Conservation (phyloP, 92 coral and sea anemone species). For the Parazoanthus swiftii region DNA sequence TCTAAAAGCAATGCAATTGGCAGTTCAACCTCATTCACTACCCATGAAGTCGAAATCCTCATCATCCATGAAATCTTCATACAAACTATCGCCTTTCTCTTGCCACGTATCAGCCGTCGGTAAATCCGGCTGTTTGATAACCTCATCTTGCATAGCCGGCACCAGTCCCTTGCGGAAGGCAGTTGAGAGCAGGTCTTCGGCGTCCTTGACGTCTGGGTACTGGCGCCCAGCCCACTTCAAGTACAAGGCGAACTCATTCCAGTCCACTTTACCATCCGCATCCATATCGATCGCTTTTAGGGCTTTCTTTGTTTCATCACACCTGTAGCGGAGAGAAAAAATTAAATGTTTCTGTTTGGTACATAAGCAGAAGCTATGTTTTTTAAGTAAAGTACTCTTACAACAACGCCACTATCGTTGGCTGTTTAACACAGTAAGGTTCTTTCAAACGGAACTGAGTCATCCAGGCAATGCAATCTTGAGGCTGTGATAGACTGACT, state of each 20-base stretch:
- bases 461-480: no score
- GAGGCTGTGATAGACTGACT: no score
- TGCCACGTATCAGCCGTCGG: background rate
- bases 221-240: slow-evolving; percentile 82
- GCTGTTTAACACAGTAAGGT: no score
- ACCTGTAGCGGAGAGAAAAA: slow-evolving; percentile 39
- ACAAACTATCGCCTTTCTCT: background rate
- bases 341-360: no score
- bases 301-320: slow-evolving; percentile 65
- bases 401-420: no score
- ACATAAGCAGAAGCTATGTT: no score
- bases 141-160: slow-evolving; percentile 84
- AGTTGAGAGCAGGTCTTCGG: slow-evolving; percentile 69
- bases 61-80: background rate
- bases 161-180: slow-evolving; percentile 73
- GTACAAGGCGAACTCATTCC: slow-evolving; percentile 81
- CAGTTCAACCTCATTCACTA: no score
- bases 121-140: slow-evolving; percentile 4
- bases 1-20: no score
- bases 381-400: no score
- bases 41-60: slow-evolving; percentile 14
- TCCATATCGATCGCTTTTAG: slow-evolving; percentile 77
- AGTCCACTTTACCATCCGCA: slow-evolving; percentile 68
- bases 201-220: slow-evolving; percentile 59
- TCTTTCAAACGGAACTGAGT: no score